A percentile compares a stretch with the other conserved stretches of the same genome.
Conservation (phyloP, 1,140 invertebrate species). For the Drosophila ananassae region DNA sequence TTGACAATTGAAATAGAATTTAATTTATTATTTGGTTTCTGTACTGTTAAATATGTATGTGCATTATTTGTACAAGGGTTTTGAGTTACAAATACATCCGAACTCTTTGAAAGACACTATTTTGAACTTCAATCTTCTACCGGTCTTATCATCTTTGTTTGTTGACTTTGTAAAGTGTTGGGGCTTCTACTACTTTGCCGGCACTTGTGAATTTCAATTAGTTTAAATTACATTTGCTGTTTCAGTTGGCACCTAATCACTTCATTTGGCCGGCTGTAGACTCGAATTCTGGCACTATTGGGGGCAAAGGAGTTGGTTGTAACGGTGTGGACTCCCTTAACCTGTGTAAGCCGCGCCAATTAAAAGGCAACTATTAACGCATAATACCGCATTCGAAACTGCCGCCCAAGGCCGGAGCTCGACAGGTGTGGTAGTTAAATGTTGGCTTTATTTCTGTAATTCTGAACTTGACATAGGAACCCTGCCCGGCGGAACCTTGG, state of each 20-base stretch:
- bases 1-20: too few relatives aligned
- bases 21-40: too few relatives aligned
- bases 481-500: conserved; percentile 16
- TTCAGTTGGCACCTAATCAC: neutral
- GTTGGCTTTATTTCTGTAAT: conserved; percentile 12
- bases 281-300: neutral
- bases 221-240: conserved; percentile 41
- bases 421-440: conserved; percentile 31
- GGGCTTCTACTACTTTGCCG: neutral
- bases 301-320: neutral
- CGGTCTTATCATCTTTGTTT: conserved; percentile 45
- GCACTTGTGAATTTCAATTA: conserved; percentile 47
- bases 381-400: conserved; percentile 16
- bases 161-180: conserved; percentile 9
- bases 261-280: neutral
- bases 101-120: conserved; percentile 2
- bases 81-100: too few relatives aligned
- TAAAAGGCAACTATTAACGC: conserved; percentile 16
- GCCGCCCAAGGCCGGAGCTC: neutral
- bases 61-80: too few relatives aligned
- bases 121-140: neutral
- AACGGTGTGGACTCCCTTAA: neutral
- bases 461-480: conserved; percentile 47
- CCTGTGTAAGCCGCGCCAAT: conserved; percentile 8
- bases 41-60: too few relatives aligned